A percentile compares a stretch with the other conserved stretches of the same genome.
phyloP scores from a whole-genome alignment of 2,113 vertebrate genomes.

The Erinaceus europaeus region DNA sequence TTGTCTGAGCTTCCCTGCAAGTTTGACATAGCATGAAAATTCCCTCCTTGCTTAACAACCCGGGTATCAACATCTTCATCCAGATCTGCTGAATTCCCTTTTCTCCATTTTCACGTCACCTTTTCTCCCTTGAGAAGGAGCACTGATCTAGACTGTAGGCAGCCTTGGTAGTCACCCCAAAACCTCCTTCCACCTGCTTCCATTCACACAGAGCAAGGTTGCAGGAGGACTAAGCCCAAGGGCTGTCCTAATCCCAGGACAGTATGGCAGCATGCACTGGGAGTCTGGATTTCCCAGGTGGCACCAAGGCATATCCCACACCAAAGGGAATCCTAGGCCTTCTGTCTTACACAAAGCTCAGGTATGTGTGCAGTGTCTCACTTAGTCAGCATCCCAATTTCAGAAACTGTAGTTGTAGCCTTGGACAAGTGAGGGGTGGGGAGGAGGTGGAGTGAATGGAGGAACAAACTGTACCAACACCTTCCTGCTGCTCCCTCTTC shows the following conservation, averaged over 20 bases:
- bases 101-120: background rate
- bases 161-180: too few species aligned
- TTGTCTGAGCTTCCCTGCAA: too few species aligned
- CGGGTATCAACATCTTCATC: background rate
- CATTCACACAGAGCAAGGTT: background rate
- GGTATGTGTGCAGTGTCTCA: background rate
- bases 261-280: background rate
- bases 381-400: background rate
- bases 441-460: background rate
- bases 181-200: too few species aligned
- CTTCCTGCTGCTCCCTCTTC: background rate
- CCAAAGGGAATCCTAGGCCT: background rate
- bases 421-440: background rate
- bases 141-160: background rate
- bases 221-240: background rate
- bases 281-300: background rate
- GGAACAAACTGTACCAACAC: background rate
- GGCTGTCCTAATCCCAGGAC: background rate
- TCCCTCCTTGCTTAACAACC: background rate
- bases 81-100: background rate
- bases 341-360: background rate
- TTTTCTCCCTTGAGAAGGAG: background rate
- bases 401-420: background rate
- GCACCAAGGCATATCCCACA: background rate
- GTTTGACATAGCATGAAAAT: background rate